Percentiles rank a stretch among this genome's conserved stretches.
Evolutionary conservation across 2,113 vertebrate species (phyloP).

Genomic region (Perca flavescens): DNA sequence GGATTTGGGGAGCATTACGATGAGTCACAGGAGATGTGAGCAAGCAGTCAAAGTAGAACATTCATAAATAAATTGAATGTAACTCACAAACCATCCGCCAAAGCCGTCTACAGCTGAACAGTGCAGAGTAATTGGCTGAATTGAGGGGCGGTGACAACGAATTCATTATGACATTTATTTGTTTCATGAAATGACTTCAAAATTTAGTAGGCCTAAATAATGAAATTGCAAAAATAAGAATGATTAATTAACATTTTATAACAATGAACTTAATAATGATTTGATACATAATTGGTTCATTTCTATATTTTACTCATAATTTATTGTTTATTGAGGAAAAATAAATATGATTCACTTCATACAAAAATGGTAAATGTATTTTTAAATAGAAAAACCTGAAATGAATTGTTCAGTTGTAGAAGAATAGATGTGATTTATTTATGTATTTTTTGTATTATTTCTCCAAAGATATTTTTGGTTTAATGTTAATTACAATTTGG

Average conservation of each 20-base stretch:
- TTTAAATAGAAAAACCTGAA: neutral
- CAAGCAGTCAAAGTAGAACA: conserved; percentile 54
- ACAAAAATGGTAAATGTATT: neutral
- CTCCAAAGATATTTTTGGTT: too few species aligned
- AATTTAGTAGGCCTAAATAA: neutral
- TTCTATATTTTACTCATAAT: neutral
- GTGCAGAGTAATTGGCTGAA: neutral
- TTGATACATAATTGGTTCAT: neutral
- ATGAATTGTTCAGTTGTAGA: neutral
- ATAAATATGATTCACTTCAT: neutral
- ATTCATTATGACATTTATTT: neutral
- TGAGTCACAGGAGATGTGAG: conserved; percentile 70
- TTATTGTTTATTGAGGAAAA: neutral
- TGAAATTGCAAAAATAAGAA: neutral
- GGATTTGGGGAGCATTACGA: conserved; percentile 62
- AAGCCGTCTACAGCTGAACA: conserved; percentile 13
- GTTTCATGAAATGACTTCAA: neutral
- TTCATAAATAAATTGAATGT: conserved; percentile 66
- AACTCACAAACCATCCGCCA: conserved; percentile 39
- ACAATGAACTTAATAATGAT: neutral
- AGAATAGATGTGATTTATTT: neutral
- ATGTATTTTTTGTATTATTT: neutral
- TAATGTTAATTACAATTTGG: neutral
- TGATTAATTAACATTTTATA: neutral
- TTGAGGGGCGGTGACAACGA: neutral